phyloP scores from a whole-genome alignment of 2,113 vertebrate species.

The Heterochromis multidens region DNA sequence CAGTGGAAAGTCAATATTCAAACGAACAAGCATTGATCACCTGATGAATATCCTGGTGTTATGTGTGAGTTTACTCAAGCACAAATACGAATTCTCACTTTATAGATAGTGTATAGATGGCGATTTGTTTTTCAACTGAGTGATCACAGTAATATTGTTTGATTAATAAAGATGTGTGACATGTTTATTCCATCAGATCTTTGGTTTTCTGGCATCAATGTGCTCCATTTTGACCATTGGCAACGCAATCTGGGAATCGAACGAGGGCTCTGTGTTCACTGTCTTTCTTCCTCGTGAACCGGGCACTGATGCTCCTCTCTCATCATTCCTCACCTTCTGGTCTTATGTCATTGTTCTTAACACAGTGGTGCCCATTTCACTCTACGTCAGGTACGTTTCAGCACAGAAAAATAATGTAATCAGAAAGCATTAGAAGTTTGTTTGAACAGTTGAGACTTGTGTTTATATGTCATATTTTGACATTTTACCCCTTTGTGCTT shows the following conservation, averaged over 20 bases:
- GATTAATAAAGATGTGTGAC: not conserved
- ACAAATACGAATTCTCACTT: fast-evolving
- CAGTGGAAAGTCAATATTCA: constrained; percentile 84
- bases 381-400: constrained; percentile 86
- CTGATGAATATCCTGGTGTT: constrained; percentile 89
- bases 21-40: constrained; percentile 86
- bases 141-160: not conserved
- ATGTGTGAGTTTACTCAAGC: constrained; percentile 73
- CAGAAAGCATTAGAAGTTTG: not conserved
- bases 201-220: constrained; percentile 83
- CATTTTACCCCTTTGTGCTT: not conserved
- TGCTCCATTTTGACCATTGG: constrained; percentile 85
- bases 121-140: fast-evolving
- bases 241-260: constrained; percentile 85
- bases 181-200: constrained; percentile 78
- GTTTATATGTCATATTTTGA: fast-evolving
- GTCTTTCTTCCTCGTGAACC: constrained; percentile 82
- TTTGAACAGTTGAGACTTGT: not conserved
- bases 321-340: constrained; percentile 87
- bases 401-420: not conserved
- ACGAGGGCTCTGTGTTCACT: constrained; percentile 81
- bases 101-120: fast-evolving
- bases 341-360: constrained; percentile 96
- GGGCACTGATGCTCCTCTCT: constrained; percentile 72
- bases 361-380: constrained; percentile 91